A percentile compares a stretch with the other conserved stretches of the same genome.
phyloP scores from a whole-genome alignment of 2,888 invertebrate species.

The Harpalus rubripes region DNA sequence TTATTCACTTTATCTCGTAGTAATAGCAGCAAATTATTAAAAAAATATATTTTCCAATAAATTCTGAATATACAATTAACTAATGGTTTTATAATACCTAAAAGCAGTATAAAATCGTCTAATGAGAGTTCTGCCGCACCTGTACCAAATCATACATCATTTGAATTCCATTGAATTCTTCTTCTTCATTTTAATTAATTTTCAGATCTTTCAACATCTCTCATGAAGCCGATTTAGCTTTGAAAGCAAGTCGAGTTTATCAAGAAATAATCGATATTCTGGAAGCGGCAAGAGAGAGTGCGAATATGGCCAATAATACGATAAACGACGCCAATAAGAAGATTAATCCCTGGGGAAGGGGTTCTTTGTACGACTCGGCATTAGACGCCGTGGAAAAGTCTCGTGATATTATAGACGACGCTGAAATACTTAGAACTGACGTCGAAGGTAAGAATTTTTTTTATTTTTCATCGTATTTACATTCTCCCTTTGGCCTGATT shows the following conservation, averaged over 20 bases:
- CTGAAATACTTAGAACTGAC: constrained; percentile 79
- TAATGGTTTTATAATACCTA: too few species aligned
- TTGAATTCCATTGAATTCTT: constrained; percentile 72
- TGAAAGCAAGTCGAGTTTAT: constrained; percentile 83
- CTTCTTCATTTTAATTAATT: constrained; percentile 24
- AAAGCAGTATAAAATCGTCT: too few species aligned
- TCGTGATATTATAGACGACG: constrained; percentile 79
- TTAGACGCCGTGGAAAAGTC: constrained; percentile 80
- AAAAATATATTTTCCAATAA: too few species aligned
- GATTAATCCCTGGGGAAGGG: constrained; percentile 27
- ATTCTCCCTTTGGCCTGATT: too few species aligned
- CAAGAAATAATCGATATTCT: constrained; percentile 88
- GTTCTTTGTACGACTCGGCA: constrained; percentile 79
- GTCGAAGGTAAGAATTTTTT: constrained; percentile 75
- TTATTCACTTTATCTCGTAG: too few species aligned
- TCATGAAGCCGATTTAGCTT: constrained; percentile 81
- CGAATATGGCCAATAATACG: constrained; percentile 79
- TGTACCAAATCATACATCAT: constrained; percentile 70
- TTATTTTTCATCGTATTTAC: neutral
- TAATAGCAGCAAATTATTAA: too few species aligned
- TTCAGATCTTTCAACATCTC: constrained; percentile 73
- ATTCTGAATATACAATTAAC: too few species aligned
- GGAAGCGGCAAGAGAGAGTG: constrained; percentile 82
- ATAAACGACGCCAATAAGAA: constrained; percentile 56
- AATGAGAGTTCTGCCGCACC: too few species aligned